phyloP scores from a whole-genome alignment of 2,797 vertebrate genomes.

The Syndactyla subalaris region DNA sequence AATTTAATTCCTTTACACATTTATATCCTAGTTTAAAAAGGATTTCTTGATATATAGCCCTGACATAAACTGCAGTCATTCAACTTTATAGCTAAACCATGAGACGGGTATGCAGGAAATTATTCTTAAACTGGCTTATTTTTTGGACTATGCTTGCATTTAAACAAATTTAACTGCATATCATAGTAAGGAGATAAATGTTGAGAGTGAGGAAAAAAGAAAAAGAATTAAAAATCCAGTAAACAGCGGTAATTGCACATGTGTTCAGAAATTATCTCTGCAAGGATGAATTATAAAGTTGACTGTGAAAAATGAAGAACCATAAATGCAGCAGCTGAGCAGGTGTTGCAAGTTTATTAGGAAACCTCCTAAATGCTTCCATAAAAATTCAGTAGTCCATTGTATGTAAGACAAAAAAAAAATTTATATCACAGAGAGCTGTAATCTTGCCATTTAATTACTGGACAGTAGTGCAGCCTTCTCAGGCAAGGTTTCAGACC shows the following conservation, averaged over 20 bases:
- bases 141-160: background rate
- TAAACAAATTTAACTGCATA: background rate
- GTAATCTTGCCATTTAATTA: background rate
- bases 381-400: background rate
- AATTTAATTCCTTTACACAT: slow-evolving; percentile 28
- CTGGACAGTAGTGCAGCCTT: background rate
- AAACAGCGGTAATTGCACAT: background rate
- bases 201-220: background rate
- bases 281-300: background rate
- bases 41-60: background rate
- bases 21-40: slow-evolving; percentile 5
- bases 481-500: background rate
- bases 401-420: background rate
- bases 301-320: background rate
- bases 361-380: background rate
- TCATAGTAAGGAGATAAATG: background rate
- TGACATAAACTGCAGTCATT: slow-evolving; percentile 24
- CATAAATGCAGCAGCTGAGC: background rate
- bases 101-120: slow-evolving; percentile 1
- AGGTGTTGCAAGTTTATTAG: slow-evolving; percentile 14
- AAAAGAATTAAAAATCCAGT: background rate
- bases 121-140: background rate
- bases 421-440: background rate
- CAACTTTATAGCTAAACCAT: slow-evolving; percentile 22
- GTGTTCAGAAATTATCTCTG: background rate